These are phyloP conservation scores for Ceratoteleas bidentatus DNA, from an alignment of 1,140 invertebrate species.

Conservation along the genomic window DNA sequence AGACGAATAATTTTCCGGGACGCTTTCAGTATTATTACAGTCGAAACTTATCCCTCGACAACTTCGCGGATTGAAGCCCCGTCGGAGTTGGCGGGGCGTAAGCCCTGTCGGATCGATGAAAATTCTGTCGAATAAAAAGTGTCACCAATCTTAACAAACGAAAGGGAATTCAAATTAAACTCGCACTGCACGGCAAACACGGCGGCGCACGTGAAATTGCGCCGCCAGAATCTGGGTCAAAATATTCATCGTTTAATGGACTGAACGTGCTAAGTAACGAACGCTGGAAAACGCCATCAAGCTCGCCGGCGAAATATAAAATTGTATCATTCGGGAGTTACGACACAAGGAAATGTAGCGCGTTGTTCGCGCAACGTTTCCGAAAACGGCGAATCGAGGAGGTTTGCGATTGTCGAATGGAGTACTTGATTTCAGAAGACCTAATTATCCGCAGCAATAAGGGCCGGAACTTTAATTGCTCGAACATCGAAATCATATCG, in stretches of 20 bases:
- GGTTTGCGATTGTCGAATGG: background rate
- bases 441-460: conserved; percentile 30
- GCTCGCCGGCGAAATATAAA: conserved; percentile 17
- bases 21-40: conserved; percentile 43
- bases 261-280: conserved; percentile 33
- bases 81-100: conserved; percentile 14
- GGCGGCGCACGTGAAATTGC: conserved; percentile 9
- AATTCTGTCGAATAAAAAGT: conserved; percentile 33
- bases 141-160: conserved; percentile 36
- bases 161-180: conserved; percentile 40
- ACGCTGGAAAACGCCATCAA: conserved; percentile 22
- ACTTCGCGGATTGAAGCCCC: conserved; percentile 25
- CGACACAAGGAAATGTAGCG: conserved; percentile 16
- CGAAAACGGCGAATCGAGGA: conserved; percentile 6
- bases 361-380: conserved; percentile 20
- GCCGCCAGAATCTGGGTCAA: conserved; percentile 28
- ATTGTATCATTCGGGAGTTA: conserved; percentile 25
- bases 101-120: conserved; percentile 33
- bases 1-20: conserved; percentile 45
- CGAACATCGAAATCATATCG: background rate
- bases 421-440: conserved; percentile 16
- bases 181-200: conserved; percentile 12
- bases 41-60: conserved; percentile 29
- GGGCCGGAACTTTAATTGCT: background rate
- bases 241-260: conserved; percentile 53